Base-by-base conservation (phyloP, 2,113 vertebrate species). In the Dissostichus mawsoni region DNA sequence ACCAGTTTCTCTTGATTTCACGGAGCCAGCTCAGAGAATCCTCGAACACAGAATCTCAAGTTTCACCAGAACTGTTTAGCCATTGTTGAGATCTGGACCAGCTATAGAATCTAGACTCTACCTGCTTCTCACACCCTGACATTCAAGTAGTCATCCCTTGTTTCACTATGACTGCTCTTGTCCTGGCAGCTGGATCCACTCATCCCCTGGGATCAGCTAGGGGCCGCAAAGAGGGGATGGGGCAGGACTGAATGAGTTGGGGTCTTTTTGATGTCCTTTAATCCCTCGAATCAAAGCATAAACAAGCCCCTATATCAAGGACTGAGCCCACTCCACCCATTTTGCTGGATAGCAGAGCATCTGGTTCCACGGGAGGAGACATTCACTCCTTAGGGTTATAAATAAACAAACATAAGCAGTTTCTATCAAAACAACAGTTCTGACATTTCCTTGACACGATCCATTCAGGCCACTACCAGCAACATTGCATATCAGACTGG, bases 231-330 rank as follows among this genome's bases (percentile, higher is more conserved):
- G 52, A 5, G 71, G 55, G 68, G 12, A 8, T 79, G 86, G 83
- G 68, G 14, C 7, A 18, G 78, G 76, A 57, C 65, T 82, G 69
- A 71, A 80, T 81, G 74, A 80, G 61, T 73, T 48, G 84, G 77
- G 80, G 82, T 81, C 64, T 89, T 86, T 92, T 90, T 92, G 84
- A 89, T 90, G 92, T 92, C 74, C 87, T 90, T 82, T 94, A 92
- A 94, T 93, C 93, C 86, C 67, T 33, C 7, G 33, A 88, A 90
- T 88, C 88, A 92, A 89, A 92, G 86, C 84, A 81, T 84, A 87
- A 92, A 87, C 85, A 90, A 55, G 72, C 64, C 56, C 52, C 51
- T 55, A 59, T 76, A 81, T 81, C 45, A 74, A 86, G 68, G 74
- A 67, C 53, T 41, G 29, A 83, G 51, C 18, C 44, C 76, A 59